Evolutionary conservation across 2,888 invertebrate genomes (phyloP).

Genomic region (Neocrepidodera transversa): DNA sequence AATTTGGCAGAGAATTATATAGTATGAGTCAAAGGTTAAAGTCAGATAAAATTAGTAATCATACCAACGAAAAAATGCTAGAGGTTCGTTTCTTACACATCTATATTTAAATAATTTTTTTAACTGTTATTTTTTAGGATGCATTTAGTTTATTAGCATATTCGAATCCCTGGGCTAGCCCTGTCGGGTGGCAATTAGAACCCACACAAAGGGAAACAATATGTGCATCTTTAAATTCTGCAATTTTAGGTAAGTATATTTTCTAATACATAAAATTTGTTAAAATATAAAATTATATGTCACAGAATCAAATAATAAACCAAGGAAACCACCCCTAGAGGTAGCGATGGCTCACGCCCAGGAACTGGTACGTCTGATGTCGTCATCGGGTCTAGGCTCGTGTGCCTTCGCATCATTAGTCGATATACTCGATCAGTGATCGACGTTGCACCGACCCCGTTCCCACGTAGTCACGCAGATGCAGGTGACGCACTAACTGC

Average conservation of each 20-base stretch:
- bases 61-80: slow-evolving; percentile 88
- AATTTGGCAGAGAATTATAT: slow-evolving; percentile 93
- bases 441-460: slow-evolving; percentile 26
- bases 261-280: background rate
- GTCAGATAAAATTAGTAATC: slow-evolving; percentile 82
- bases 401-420: slow-evolving; percentile 95
- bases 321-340: slow-evolving; percentile 91
- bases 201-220: slow-evolving; percentile 94
- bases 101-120: background rate
- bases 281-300: slow-evolving; percentile 17
- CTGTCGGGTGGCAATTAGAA: slow-evolving; percentile 94
- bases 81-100: slow-evolving; percentile 67
- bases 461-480: slow-evolving; percentile 11
- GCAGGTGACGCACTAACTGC: slow-evolving; percentile 40
- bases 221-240: slow-evolving; percentile 95
- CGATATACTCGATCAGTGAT: slow-evolving; percentile 77
- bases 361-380: slow-evolving; percentile 89
- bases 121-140: slow-evolving; percentile 70
- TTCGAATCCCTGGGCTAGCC: slow-evolving; percentile 97
- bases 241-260: slow-evolving; percentile 83
- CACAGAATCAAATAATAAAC: slow-evolving; percentile 90
- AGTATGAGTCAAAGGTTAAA: slow-evolving; percentile 87
- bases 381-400: slow-evolving; percentile 86
- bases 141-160: slow-evolving; percentile 98
- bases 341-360: slow-evolving; percentile 90